Evolutionary conservation across 2,797 vertebrate genomes (phyloP), one percentile per base, ranked within the genome.

Genomic region (Meda fulgida): DNA sequence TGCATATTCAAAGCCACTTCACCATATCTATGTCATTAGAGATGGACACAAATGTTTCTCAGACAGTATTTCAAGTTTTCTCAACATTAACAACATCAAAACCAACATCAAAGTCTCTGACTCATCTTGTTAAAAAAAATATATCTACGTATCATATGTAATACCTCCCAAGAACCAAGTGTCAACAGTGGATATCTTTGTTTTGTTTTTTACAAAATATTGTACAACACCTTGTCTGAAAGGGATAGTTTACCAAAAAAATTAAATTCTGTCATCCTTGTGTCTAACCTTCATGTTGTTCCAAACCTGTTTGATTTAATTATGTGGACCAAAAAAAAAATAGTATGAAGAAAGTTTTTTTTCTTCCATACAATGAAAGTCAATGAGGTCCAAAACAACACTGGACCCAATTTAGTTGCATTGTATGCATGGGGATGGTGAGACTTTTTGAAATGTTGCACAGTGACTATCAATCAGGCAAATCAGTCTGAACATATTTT

Each of bases 131-230:
- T 13, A 38, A n/a, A 38, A 53, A 55, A 58, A 58, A 31, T 9
- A 38, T n/a, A 53, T 8, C 21, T 14, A 77, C 4, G 55, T 29
- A 13, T 43, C 58, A 31, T 63, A 40, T 63, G 36, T 26, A 26
- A 19, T 63, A 63, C 53, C 36, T 78, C 16, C 55, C 16, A 63
- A 78, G 76, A 38, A 65, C 55, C 31, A 77, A 58, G 7, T 60
- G 36, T 63, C 55, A 18, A 46, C 73, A 80, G 14, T 31, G 53
- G 29, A 80, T 53, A 69, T 69, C 65, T 14, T 36, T 16, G 19
- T 53, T 67, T 46, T n/a, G n/a, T n/a, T 80, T 69, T 80, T 80
- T 26, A 80, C 60, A 78, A 60, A 78, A 60, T 23, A 78, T 9
- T 60, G 55, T 29, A 26, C 48, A 26, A 43, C 38, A 78, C 36